Conservation (phyloP, 1,140 invertebrate genomes). For the Drosophila pallidifrons region DNA sequence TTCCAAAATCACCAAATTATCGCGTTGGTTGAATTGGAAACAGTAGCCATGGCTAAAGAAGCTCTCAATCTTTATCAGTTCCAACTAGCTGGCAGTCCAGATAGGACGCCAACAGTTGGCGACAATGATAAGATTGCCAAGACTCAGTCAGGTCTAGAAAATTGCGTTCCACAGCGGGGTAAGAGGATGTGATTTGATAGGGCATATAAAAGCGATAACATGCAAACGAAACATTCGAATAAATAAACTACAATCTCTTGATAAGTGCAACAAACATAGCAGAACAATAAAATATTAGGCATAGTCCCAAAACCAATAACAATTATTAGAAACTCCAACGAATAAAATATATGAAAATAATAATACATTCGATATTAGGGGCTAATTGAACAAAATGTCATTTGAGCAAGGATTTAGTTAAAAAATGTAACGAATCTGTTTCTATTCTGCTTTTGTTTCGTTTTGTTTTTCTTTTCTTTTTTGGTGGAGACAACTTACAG, state of each 20-base stretch:
- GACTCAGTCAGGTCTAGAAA: constrained; percentile 11
- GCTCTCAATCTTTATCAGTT: constrained; percentile 12
- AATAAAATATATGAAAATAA: constrained; percentile 15
- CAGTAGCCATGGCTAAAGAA: background rate
- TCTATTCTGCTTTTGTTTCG: background rate
- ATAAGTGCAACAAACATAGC: constrained; percentile 9
- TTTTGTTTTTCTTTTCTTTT: background rate
- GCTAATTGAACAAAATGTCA: constrained; percentile 21
- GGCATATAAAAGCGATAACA: constrained; percentile 6
- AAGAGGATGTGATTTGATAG: constrained; percentile 3
- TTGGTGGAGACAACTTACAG: constrained; percentile 87
- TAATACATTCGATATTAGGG: constrained; percentile 23
- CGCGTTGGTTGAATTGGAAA: background rate
- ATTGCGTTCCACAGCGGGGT: constrained; percentile 12
- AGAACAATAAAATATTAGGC: background rate
- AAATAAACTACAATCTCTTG: background rate
- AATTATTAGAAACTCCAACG: background rate
- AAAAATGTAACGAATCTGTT: constrained; percentile 14
- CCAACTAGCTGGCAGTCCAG: background rate
- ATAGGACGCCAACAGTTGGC: background rate
- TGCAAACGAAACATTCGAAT: constrained; percentile 14
- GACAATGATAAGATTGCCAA: constrained; percentile 17
- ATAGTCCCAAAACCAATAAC: constrained; percentile 12
- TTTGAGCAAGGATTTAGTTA: constrained; percentile 19
- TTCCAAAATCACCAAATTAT: background rate